These are phyloP conservation scores for Salvator merianae DNA, from an alignment of 2,113 vertebrate genomes.

Conservation along the genomic window DNA sequence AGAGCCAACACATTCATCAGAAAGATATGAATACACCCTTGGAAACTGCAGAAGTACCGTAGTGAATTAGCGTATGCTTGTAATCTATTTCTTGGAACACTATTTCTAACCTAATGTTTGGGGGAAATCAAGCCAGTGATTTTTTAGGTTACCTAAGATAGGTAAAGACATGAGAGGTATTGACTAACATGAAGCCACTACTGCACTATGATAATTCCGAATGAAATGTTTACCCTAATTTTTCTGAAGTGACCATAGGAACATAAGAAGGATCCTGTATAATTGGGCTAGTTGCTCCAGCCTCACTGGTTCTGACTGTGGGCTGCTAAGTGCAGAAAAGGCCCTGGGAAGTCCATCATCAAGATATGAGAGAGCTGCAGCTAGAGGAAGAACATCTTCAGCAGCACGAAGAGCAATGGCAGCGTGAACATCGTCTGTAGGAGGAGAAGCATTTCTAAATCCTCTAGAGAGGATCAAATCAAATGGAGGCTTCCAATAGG, in stretches of 20 bases:
- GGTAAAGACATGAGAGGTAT: too few species aligned
- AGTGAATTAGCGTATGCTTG: slow-evolving; percentile 39
- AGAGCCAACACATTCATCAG: slow-evolving; percentile 48
- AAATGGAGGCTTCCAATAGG: too few species aligned
- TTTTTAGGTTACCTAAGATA: not conserved
- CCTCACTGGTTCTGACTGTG: too few species aligned
- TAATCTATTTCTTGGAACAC: slow-evolving; percentile 44
- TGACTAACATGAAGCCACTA: not conserved
- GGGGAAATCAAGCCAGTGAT: slow-evolving; percentile 11
- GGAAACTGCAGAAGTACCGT: slow-evolving; percentile 50
- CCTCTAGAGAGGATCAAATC: too few species aligned
- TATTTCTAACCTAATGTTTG: slow-evolving; percentile 56
- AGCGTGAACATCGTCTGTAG: too few species aligned
- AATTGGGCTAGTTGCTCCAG: not conserved
- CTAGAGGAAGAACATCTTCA: too few species aligned
- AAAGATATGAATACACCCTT: slow-evolving; percentile 63
- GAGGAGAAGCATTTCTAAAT: too few species aligned
- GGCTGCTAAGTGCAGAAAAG: too few species aligned
- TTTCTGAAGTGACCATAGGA: not conserved
- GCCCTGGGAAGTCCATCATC: too few species aligned
- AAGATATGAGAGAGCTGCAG: too few species aligned
- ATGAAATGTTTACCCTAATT: not conserved
- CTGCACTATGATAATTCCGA: not conserved
- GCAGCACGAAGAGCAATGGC: too few species aligned
- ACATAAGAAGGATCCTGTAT: too few species aligned